A percentile compares a stretch with the other conserved stretches of the same genome.
phyloP scores from a whole-genome alignment of 2,888 invertebrate species.

The Phoenoteleia sp. region DNA sequence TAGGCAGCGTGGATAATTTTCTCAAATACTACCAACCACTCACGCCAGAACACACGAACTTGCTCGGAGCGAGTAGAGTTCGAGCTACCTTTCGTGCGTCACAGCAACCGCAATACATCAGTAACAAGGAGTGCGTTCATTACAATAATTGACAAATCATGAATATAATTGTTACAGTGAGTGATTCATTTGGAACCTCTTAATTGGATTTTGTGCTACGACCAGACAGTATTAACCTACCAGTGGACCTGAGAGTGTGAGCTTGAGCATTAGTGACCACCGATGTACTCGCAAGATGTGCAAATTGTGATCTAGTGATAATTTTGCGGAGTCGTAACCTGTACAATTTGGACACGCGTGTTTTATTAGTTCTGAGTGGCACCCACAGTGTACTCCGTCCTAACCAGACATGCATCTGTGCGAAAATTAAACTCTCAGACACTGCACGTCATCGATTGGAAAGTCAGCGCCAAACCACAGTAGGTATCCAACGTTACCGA shows the following conservation, averaged over 20 bases:
- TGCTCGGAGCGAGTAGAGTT: constrained; percentile 64
- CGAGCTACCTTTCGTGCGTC: constrained; percentile 63
- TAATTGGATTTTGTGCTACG: constrained; percentile 40
- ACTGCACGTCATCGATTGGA: constrained; percentile 7
- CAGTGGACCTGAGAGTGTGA: constrained; percentile 5
- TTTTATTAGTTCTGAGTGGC: constrained; percentile 11
- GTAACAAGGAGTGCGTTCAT: constrained; percentile 56
- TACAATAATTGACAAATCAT: constrained; percentile 41
- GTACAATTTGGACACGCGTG: background rate
- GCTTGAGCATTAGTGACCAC: background rate
- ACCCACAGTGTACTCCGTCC: background rate
- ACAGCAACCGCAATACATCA: constrained; percentile 43
- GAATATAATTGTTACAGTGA: constrained; percentile 56
- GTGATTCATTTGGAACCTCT: constrained; percentile 49
- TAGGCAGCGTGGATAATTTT: constrained; percentile 85
- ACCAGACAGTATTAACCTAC: constrained; percentile 32
- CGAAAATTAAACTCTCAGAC: constrained; percentile 6
- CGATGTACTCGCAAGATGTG: constrained; percentile 17
- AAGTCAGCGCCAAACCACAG: background rate
- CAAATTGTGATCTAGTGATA: constrained; percentile 37
- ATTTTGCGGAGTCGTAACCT: background rate
- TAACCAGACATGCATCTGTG: constrained; percentile 23
- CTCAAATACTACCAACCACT: constrained; percentile 86
- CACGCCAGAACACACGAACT: constrained; percentile 84
- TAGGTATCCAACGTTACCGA: background rate